Percentiles rank a stretch among this genome's conserved stretches.
Conservation (phyloP, 2,797 vertebrate species). For the Eremophila alpestris region DNA sequence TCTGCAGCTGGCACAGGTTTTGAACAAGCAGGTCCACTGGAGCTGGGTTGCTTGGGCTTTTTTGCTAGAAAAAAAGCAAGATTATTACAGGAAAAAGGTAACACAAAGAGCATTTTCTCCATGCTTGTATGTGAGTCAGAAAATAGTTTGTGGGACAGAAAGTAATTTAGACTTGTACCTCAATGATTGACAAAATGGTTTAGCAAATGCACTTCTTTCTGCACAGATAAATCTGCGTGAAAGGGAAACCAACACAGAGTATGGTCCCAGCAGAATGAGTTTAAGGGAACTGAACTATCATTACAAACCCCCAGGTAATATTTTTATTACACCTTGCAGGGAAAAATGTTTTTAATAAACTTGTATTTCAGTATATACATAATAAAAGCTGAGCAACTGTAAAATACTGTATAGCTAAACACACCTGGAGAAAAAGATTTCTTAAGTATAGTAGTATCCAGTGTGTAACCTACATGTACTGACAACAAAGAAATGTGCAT, state of each 20-base stretch:
- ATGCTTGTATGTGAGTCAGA: background rate
- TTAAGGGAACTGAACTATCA: conserved; percentile 73
- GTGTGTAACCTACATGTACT: background rate
- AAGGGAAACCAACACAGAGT: conserved; percentile 74
- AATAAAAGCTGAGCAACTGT: background rate
- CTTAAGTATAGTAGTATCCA: background rate
- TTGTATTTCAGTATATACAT: background rate
- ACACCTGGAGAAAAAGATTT: background rate
- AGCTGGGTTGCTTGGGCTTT: background rate
- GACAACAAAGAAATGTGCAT: rapidly evolving
- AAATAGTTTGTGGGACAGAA: background rate
- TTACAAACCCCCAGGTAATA: conserved; percentile 71
- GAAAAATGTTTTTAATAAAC: background rate
- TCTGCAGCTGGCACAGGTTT: background rate
- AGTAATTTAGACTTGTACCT: background rate
- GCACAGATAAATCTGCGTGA: conserved; percentile 82
- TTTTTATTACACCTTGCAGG: background rate
- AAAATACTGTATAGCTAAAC: background rate
- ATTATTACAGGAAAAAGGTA: background rate
- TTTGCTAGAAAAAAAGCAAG: background rate
- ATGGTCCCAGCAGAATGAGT: conserved; percentile 83
- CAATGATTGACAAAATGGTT: background rate
- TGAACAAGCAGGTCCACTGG: background rate
- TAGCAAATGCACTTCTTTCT: background rate
- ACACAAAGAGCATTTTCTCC: background rate